Evolutionary conservation across 1,140 invertebrate species (phyloP).

Genomic region (Manduca sexta): DNA sequence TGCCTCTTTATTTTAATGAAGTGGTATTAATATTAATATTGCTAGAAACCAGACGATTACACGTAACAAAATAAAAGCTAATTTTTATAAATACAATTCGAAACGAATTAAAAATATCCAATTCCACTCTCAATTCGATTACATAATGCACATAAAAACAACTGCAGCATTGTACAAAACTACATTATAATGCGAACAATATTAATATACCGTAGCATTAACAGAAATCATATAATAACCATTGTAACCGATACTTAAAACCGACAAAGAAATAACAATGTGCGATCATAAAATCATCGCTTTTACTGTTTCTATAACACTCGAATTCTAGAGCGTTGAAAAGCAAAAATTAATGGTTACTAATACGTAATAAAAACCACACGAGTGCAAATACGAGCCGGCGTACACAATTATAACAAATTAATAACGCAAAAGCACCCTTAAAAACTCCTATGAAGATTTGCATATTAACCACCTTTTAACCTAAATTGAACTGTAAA

Average conservation of each 20-base stretch:
- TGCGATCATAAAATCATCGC: not conserved
- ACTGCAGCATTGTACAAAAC: too few species aligned
- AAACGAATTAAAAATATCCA: slow-evolving; percentile 6
- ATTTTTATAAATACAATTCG: slow-evolving; percentile 12
- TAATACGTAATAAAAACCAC: slow-evolving; percentile 73
- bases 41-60: not conserved
- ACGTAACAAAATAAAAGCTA: not conserved
- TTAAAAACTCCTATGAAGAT: slow-evolving; percentile 69
- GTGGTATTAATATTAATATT: too few species aligned
- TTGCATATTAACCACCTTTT: slow-evolving; percentile 50
- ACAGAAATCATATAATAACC: not conserved
- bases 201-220: too few species aligned
- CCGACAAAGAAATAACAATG: not conserved
- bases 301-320: not conserved
- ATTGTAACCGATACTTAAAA: slow-evolving; percentile 1
- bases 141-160: too few species aligned
- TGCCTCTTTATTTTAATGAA: too few species aligned
- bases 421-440: slow-evolving; percentile 69
- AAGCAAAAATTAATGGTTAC: slow-evolving; percentile 72
- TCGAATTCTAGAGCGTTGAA: slow-evolving; percentile 7
- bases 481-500: too few species aligned
- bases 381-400: slow-evolving; percentile 61
- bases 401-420: slow-evolving; percentile 67
- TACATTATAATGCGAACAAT: too few species aligned
- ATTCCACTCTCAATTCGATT: too few species aligned